Conservation (phyloP, 2,888 invertebrate species). For the Synergus umbraculus region DNA sequence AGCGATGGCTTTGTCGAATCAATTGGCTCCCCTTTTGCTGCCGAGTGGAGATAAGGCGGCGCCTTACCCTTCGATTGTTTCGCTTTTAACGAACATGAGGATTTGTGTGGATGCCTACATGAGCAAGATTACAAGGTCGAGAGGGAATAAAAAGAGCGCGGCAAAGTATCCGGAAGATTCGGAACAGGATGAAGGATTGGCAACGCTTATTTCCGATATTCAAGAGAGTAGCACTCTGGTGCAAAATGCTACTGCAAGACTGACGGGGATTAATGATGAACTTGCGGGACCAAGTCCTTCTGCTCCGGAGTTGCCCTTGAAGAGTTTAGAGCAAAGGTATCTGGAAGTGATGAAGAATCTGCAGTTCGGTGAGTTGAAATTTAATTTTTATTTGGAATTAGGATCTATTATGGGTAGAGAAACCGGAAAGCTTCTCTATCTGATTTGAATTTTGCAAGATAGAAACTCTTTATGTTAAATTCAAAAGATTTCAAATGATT, state of each 20-base stretch:
- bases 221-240: constrained; percentile 83
- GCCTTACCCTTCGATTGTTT: constrained; percentile 83
- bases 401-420: too few relatives aligned
- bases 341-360: constrained; percentile 91
- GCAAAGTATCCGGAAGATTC: constrained; percentile 81
- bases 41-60: constrained; percentile 76
- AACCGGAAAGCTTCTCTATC: too few relatives aligned
- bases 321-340: constrained; percentile 87
- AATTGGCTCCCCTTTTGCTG: constrained; percentile 82
- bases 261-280: constrained; percentile 67
- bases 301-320: constrained; percentile 78
- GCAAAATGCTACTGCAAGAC: constrained; percentile 76
- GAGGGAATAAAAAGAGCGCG: constrained; percentile 65
- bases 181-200: constrained; percentile 93
- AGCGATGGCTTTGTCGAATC: constrained; percentile 83
- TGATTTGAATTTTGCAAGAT: too few relatives aligned
- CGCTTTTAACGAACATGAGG: constrained; percentile 91
- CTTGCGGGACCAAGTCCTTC: constrained; percentile 73
- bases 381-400: neutral
- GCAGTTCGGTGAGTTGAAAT: constrained; percentile 86
- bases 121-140: constrained; percentile 83
- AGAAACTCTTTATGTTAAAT: too few relatives aligned
- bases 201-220: constrained; percentile 93
- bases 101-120: constrained; percentile 95
- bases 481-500: too few relatives aligned